phyloP scores from a whole-genome alignment of 2,797 vertebrate species.

The Syndactyla subalaris region DNA sequence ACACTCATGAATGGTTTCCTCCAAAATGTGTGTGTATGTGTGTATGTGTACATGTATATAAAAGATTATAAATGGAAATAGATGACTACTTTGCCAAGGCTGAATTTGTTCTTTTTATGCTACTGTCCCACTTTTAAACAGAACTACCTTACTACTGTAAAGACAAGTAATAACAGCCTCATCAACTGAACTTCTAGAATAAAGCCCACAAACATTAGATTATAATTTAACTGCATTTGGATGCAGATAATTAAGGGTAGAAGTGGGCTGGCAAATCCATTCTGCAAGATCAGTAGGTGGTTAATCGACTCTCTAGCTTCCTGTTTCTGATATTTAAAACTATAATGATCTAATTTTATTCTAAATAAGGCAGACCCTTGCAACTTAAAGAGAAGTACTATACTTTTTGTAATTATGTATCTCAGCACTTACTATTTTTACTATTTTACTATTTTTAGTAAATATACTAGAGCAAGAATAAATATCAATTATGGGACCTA shows the following conservation, averaged over 20 bases:
- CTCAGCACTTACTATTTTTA: constrained; percentile 23
- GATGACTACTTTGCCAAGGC: background rate
- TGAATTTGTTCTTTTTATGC: background rate
- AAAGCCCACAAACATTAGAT: background rate
- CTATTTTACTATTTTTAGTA: constrained; percentile 1
- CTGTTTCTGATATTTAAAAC: constrained; percentile 10
- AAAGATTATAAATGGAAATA: background rate
- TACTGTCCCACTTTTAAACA: background rate
- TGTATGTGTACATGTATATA: too few relatives aligned
- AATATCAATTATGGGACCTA: background rate
- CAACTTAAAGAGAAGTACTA: background rate
- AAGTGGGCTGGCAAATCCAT: background rate
- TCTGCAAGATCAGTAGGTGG: background rate
- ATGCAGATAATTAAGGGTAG: background rate
- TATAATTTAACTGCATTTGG: background rate
- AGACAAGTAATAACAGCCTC: background rate
- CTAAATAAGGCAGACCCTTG: background rate
- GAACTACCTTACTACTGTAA: background rate
- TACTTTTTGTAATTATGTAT: background rate
- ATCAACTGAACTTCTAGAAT: background rate
- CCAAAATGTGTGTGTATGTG: background rate
- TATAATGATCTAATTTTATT: background rate
- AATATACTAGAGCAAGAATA: background rate
- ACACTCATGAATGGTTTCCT: background rate
- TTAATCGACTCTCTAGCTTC: constrained; percentile 7